phyloP scores from a whole-genome alignment of 2,113 vertebrate genomes.

The Micromys minutus region DNA sequence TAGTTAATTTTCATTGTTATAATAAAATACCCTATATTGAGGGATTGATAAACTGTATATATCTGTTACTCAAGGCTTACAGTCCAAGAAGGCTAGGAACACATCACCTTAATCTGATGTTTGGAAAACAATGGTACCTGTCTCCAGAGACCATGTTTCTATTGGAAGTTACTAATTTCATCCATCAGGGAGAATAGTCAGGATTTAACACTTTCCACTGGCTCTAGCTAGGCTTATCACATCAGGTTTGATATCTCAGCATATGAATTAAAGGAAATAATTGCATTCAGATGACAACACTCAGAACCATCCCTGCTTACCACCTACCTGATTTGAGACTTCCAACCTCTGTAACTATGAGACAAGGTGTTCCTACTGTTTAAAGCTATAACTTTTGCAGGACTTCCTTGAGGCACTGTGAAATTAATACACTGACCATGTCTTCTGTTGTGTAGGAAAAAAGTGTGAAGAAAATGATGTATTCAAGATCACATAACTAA shows the following conservation, averaged over 20 bases:
- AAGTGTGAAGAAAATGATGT: not conserved
- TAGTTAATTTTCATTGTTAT: not conserved
- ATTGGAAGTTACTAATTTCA: not conserved
- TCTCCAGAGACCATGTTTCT: not conserved
- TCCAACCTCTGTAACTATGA: not conserved
- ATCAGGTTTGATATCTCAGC: not conserved
- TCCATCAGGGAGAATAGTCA: not conserved
- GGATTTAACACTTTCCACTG: not conserved
- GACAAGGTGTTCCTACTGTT: not conserved
- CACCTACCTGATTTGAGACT: not conserved
- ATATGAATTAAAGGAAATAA: not conserved
- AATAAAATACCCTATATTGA: not conserved
- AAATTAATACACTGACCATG: not conserved
- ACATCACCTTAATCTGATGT: not conserved
- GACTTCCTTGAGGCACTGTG: not conserved
- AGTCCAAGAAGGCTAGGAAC: not conserved
- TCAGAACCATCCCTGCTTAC: not conserved
- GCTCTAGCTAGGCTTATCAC: not conserved
- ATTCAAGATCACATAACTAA: conserved; percentile 21
- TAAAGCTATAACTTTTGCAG: not conserved
- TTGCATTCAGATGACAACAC: not conserved
- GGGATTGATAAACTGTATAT: not conserved
- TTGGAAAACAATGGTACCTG: not conserved
- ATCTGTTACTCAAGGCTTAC: not conserved
- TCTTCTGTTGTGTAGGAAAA: not conserved